Evolutionary conservation across 2,113 vertebrate genomes (phyloP), one percentile per base, ranked within the genome.

Genomic region (Corythornis vintsioides): DNA sequence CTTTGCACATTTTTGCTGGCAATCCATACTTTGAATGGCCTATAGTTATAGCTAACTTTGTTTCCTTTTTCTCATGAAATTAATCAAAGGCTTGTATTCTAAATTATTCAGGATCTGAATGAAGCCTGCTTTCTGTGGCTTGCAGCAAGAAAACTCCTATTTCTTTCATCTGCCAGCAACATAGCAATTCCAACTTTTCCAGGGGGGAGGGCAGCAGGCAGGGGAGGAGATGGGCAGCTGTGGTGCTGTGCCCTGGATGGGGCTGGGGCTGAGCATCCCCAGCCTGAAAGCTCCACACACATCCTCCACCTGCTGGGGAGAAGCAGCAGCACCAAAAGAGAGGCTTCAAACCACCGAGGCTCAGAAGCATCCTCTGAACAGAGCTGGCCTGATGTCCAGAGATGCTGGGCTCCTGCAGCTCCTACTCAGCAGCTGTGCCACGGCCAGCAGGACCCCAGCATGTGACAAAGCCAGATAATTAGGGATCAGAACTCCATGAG

Each of bases 1-100:
- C 96, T 96, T 95, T 96, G 89, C 96, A 96, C 96, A 96, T 96
- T 97, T 96, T 94, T 94, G 83, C 95, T 83, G 80, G 94, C 97
- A 96, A 90, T 92, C 80, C 70, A 93, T 94, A 87, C 92, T 97
- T 92, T 88, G 94, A 93, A 95, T 83, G 83, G 95, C 81, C 90
- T 48, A 88, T 95, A 96, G 95, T 95, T 95, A 80, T 28, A 89
- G 91, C 92, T 94, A 92, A 91, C 94, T 95, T 93, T 95, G 93
- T 88, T 94, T 94, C 93, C 90, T 82, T 95, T 96, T 89, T 89
- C 86, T 80, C 90, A 91, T 60, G 78, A 86, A 92, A 90, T 89
- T 90, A 95, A 96, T 96, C 86, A 97, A 97, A 96, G 90, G 63
- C 82, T 94, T 71, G 65, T 93, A 94, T 91, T 76, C 92, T 97